Conservation (phyloP, 2,797 vertebrate genomes). For the Sebastes iracundus region DNA sequence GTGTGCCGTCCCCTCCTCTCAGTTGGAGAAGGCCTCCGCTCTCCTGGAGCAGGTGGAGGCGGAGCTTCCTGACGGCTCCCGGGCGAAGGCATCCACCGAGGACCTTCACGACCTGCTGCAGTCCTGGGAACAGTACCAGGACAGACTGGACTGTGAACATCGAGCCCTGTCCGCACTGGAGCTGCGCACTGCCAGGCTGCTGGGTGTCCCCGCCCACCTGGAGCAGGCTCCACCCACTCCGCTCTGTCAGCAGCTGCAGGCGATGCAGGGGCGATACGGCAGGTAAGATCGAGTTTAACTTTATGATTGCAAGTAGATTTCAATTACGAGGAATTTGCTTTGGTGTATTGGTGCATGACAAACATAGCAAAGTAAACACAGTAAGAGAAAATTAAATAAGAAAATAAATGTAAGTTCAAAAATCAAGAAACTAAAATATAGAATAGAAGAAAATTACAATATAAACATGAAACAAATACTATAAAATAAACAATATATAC, state of each 20-base stretch:
- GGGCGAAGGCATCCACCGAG: slow-evolving; percentile 73
- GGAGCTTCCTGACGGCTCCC: slow-evolving; percentile 83
- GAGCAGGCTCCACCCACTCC: slow-evolving; percentile 74
- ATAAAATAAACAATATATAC: too few relatives aligned
- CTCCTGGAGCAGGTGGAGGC: slow-evolving; percentile 89
- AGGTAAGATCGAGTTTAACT: slow-evolving; percentile 79
- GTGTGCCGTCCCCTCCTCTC: not conserved
- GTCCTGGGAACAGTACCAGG: slow-evolving; percentile 82
- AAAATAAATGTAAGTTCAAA: not conserved
- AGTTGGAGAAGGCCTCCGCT: slow-evolving; percentile 89
- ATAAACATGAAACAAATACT: not conserved
- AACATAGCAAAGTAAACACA: too few relatives aligned
- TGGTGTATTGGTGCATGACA: too few relatives aligned
- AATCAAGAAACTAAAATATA: not conserved
- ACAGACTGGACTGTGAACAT: slow-evolving; percentile 87
- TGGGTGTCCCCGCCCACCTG: slow-evolving; percentile 75
- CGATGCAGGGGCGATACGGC: slow-evolving; percentile 85
- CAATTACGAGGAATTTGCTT: fast-evolving
- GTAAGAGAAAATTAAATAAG: too few relatives aligned
- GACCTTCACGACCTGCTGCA: slow-evolving; percentile 86
- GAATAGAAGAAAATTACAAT: fast-evolving
- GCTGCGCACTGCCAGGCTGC: slow-evolving; percentile 80
- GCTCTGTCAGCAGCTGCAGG: slow-evolving; percentile 83
- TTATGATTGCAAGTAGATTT: too few relatives aligned
- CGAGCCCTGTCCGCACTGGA: slow-evolving; percentile 86